Base-by-base conservation (phyloP, 2,797 vertebrate species). In the Glyptemys insculpta region DNA sequence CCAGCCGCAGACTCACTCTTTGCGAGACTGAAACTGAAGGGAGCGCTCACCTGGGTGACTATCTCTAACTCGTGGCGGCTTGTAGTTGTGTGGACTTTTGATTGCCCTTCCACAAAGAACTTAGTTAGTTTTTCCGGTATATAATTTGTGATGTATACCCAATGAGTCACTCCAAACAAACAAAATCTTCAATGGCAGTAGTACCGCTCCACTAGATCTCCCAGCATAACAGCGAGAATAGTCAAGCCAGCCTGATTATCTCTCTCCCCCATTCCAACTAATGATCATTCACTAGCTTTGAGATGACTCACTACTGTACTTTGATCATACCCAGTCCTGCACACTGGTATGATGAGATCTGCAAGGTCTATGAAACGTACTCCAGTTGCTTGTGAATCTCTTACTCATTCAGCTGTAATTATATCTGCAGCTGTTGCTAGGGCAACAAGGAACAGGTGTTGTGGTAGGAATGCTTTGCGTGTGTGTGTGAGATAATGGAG, bases 261-360 rank as follows among this genome's bases (percentile, higher is more conserved):
- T 76, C 81, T 81, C 79, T 31, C 91, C 86, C 56, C 79, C 62
- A 82, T 93, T 81, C 81, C 86, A 8, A 0, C 81, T 85, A 56
- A 52, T 89, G 92, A 97, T 94, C 90, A 56, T 78, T 95, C 90
- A 56, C 34, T 81, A 91, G 91, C 79, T 92, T 68, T 72, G 85
- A 52, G 93, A 88, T 97, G 96, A 97, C 91, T 97, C 97, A 96
- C 5, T 27, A 56, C 50, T 5, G 6, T 84, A 89, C 94, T 96
- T 86, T 97, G 96, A 96, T 93, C 86, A 95, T n/a, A 57, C 15
- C 74, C 91, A 87, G 84, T 3, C 87, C 93, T 49, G 92, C 81
- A n/a, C 53, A 79, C 53, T 1, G 21, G 44, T 87, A 76, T 65
- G 72, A 85, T 5, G 23, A 95, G 89, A 92, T 93, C 89, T 18